phyloP scores from a whole-genome alignment of 2,888 invertebrate species.

The Nymphalis urticae region DNA sequence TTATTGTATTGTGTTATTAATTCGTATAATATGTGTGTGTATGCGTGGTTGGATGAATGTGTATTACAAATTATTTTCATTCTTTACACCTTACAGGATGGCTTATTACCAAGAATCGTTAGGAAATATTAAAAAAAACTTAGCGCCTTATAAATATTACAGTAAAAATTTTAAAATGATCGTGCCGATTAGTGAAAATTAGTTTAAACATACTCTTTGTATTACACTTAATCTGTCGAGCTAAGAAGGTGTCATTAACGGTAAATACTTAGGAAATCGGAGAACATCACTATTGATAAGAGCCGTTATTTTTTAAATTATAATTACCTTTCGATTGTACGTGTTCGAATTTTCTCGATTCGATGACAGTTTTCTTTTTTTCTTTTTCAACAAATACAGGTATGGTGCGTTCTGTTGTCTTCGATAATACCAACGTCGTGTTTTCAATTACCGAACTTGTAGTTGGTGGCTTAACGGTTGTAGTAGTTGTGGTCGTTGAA shows the following conservation, averaged over 20 bases:
- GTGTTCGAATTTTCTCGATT: slow-evolving; percentile 28
- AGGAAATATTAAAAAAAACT: no score
- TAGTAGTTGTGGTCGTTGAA: slow-evolving; percentile 19
- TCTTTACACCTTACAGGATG: no score
- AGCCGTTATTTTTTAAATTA: background rate
- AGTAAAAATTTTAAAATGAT: no score
- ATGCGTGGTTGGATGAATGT: no score
- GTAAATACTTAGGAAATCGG: background rate
- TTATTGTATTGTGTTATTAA: no score
- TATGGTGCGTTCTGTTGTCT: slow-evolving; percentile 40
- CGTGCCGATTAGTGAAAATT: no score
- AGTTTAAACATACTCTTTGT: no score
- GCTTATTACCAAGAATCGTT: no score
- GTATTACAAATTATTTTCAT: no score
- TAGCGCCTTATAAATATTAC: no score
- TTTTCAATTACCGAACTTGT: slow-evolving; percentile 28
- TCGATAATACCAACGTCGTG: slow-evolving; percentile 32
- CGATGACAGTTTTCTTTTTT: slow-evolving; percentile 39
- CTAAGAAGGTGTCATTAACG: background rate
- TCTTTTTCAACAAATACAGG: slow-evolving; percentile 39
- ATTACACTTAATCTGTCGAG: no score
- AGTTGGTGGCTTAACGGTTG: background rate
- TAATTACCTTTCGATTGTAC: slow-evolving; percentile 30
- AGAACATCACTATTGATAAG: background rate
- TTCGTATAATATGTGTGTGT: no score